Evolutionary conservation across 1,140 invertebrate genomes (phyloP).

Genomic region (Lordiphosa mommai): DNA sequence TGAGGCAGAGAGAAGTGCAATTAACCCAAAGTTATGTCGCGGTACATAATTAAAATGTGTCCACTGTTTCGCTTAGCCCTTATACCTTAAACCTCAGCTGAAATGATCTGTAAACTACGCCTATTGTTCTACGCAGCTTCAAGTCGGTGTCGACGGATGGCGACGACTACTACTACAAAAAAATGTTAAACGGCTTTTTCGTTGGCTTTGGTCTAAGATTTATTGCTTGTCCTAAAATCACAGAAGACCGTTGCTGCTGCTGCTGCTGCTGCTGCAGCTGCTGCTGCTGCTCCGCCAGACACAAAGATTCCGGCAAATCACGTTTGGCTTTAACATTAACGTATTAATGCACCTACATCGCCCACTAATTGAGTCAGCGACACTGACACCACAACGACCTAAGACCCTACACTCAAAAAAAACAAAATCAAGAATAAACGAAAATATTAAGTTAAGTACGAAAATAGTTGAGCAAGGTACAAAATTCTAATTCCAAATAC

Average conservation of each 20-base stretch:
- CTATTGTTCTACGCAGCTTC: constrained; percentile 46
- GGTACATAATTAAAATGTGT: constrained; percentile 62
- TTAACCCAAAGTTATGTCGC: constrained; percentile 69
- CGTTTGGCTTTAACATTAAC: constrained; percentile 54
- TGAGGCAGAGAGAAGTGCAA: constrained; percentile 27
- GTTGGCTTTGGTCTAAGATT: constrained; percentile 51
- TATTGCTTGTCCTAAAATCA: constrained; percentile 72
- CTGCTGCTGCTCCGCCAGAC: constrained; percentile 28
- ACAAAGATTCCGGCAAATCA: constrained; percentile 57
- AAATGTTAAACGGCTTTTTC: constrained; percentile 62
- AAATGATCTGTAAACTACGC: constrained; percentile 54
- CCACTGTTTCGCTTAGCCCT: not conserved
- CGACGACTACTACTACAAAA: constrained; percentile 52
- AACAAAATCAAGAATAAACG: no score
- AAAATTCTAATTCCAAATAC: no score
- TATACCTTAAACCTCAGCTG: constrained; percentile 14
- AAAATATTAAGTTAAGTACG: no score
- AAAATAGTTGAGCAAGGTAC: no score
- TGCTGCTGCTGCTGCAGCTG: constrained; percentile 7
- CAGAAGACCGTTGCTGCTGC: constrained; percentile 62
- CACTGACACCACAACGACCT: constrained; percentile 47
- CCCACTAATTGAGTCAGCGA: constrained; percentile 72
- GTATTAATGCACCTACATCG: constrained; percentile 76
- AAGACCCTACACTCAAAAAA: not conserved
- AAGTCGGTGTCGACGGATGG: constrained; percentile 6